phyloP scores from a whole-genome alignment of 64 coral and sea anemone species.

The Pachyseris speciosa region DNA sequence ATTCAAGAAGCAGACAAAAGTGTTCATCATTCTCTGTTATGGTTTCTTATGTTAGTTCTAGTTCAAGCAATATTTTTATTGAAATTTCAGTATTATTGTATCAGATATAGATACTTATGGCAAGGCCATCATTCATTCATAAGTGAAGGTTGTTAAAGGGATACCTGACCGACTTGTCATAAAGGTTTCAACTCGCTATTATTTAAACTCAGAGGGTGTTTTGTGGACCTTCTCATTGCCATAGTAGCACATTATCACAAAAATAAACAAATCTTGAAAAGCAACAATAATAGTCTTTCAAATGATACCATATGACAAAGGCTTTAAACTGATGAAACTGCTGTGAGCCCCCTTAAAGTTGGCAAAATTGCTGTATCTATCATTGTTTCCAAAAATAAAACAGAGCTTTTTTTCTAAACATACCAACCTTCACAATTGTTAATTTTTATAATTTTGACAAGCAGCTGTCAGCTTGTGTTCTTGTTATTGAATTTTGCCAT shows the following conservation, averaged over 20 bases:
- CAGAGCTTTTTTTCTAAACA: not conserved
- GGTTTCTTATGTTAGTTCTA: not conserved
- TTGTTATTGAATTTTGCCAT: not conserved
- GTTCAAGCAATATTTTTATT: not conserved
- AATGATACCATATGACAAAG: not conserved
- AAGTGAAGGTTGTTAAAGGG: not conserved
- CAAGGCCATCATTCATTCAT: not conserved
- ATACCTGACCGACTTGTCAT: not conserved
- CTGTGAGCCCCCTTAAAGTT: not conserved
- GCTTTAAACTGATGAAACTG: not conserved
- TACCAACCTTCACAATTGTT: not conserved
- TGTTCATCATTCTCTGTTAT: not conserved
- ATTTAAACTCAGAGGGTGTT: not conserved
- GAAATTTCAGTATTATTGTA: not conserved
- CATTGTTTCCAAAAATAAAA: conserved; percentile 2
- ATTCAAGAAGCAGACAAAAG: no score
- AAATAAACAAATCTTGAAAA: not conserved
- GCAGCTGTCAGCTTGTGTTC: not conserved
- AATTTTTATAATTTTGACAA: not conserved
- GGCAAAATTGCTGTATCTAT: not conserved
- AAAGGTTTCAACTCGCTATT: not conserved
- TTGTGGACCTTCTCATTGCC: not conserved
- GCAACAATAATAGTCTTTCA: not conserved
- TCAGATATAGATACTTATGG: not conserved
- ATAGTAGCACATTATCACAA: not conserved